Evolutionary conservation across 2,113 vertebrate genomes (phyloP), one percentile per base, ranked within the genome.

Genomic region (Dermatemys mawii): DNA sequence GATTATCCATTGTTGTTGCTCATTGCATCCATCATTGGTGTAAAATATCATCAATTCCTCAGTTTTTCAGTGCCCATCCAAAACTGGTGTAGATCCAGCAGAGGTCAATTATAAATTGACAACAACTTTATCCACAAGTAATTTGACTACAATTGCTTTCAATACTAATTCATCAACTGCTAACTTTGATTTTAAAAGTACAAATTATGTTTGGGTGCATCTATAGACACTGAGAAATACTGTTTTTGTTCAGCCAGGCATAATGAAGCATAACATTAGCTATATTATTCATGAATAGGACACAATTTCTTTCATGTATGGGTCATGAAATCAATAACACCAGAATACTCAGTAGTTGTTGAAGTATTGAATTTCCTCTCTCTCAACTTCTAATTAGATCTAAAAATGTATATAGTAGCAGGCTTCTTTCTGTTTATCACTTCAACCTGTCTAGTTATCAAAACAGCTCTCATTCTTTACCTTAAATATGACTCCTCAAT

Each of bases 11-110:
- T 88, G 75, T 50, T 54, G 8, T 6, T 1, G 51, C 35, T 87
- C 48, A 75, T 24, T 0, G 1, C 9, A 81, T 35, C 5, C 5
- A 6, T 78, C 57, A 38, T 1, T 6, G 6, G 35, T 8, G 54
- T 60, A 75, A 89, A 83, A 60, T 49, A 86, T 0, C 0, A 19
- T 13, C 6, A 54, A 41, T 21, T 8, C 50, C 55, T 78, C 53
- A 9, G 35, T 49, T 22, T 81, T 5, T 83, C 75, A 24, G 12
- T 90, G 8, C 14, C 80, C 78, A 79, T 94, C 16, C 29, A 81
- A 16, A 4, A 57, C 14, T 5, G 1, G 3, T 82, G 32, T 19
- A 46, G n/a, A 92, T 19, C 55, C 78, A 89, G 21, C 51, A 81
- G 86, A 91, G 8, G 51, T 26, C 22, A 78, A 5, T 2, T 57